phyloP scores from a whole-genome alignment of 1,140 invertebrate genomes.

The Marisa cornuarietis region DNA sequence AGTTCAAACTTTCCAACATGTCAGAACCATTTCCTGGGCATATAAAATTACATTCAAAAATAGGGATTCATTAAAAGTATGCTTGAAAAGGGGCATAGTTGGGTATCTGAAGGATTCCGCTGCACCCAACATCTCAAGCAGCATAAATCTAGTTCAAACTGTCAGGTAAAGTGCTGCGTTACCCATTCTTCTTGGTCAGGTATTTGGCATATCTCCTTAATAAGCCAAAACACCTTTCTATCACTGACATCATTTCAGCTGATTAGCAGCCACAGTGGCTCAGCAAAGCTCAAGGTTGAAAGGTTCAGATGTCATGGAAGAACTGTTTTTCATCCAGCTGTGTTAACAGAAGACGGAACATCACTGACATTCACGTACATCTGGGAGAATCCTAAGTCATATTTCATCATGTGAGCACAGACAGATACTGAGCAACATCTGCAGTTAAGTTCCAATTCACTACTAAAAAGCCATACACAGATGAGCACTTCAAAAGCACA shows the following conservation, averaged over 20 bases:
- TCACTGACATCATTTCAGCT: background rate
- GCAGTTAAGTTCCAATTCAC: background rate
- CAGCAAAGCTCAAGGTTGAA: conserved; percentile 1
- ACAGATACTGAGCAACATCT: background rate
- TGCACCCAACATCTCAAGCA: background rate
- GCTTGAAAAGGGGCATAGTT: too few species aligned
- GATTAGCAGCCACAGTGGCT: background rate
- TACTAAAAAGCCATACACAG: background rate
- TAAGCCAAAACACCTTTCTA: background rate
- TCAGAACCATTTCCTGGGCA: too few species aligned
- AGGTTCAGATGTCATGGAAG: too few species aligned
- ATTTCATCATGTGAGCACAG: background rate
- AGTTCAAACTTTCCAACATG: too few species aligned
- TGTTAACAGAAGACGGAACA: background rate
- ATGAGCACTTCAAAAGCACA: too few species aligned
- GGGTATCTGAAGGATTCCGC: background rate
- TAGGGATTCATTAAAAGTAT: too few species aligned
- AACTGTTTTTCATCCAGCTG: too few species aligned
- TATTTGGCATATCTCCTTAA: conserved; percentile 6
- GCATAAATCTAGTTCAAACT: too few species aligned
- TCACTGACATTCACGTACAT: background rate
- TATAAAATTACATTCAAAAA: too few species aligned
- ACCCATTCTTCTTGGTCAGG: background rate
- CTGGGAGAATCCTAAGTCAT: background rate
- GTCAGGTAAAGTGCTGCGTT: background rate